Conservation (phyloP, 2,888 invertebrate species). For the Drosophila mulleri region DNA sequence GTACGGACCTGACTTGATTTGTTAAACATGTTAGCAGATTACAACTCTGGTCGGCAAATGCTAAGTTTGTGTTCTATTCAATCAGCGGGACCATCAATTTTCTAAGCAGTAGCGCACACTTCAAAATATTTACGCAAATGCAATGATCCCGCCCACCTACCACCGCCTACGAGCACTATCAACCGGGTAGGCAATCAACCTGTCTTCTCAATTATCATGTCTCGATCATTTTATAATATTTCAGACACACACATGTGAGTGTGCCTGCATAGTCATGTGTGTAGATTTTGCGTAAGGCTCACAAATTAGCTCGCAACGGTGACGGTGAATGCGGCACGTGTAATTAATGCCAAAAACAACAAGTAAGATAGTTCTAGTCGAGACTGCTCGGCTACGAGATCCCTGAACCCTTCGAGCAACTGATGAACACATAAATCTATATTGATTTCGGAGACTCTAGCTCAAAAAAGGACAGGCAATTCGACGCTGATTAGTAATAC, state of each 20-base stretch:
- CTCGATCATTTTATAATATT: conserved; percentile 43
- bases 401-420: too few relatives aligned
- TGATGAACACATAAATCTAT: too few relatives aligned
- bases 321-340: conserved; percentile 62
- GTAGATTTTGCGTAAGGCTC: conserved; percentile 35
- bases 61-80: not conserved
- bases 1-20: not conserved
- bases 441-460: too few relatives aligned
- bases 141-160: not conserved
- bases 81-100: not conserved
- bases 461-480: too few relatives aligned
- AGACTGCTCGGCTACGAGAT: too few relatives aligned
- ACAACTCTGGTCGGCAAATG: too few relatives aligned
- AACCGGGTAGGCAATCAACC: not conserved
- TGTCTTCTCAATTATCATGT: conserved; percentile 39
- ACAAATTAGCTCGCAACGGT: conserved; percentile 49
- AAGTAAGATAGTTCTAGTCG: too few relatives aligned
- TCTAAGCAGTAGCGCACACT: conserved; percentile 32
- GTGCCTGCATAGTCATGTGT: conserved; percentile 12
- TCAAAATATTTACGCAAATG: conserved; percentile 19
- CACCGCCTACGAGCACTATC: not conserved
- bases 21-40: too few relatives aligned
- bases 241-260: not conserved
- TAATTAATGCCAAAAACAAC: conserved; percentile 49
- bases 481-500: too few relatives aligned